phyloP scores from a whole-genome alignment of 2,888 invertebrate species.

The Spialia ferax region DNA sequence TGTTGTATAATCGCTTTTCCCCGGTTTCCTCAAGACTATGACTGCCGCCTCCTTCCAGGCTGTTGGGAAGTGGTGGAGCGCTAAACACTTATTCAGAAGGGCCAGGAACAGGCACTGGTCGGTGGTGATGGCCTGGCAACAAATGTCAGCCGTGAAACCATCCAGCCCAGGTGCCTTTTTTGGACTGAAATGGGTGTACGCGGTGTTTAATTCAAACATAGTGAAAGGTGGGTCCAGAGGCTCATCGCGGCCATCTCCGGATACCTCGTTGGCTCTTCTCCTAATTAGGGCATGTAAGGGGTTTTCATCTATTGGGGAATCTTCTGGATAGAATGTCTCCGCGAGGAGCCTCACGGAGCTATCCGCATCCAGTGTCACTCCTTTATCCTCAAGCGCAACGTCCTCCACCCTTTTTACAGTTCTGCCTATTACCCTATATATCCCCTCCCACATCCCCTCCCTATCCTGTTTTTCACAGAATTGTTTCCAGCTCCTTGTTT shows the following conservation, averaged over 20 bases:
- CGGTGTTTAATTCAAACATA: not conserved
- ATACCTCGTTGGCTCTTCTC: not conserved
- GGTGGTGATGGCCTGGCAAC: not conserved
- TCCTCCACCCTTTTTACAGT: no score
- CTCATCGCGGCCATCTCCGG: not conserved
- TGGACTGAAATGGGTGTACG: not conserved
- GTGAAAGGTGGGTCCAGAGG: not conserved
- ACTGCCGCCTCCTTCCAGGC: not conserved
- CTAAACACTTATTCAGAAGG: not conserved
- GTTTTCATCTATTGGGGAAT: not conserved
- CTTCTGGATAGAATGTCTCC: not conserved
- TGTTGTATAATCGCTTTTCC: not conserved
- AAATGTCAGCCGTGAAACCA: constrained; percentile 31
- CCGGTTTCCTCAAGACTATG: not conserved
- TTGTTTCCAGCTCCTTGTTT: no score
- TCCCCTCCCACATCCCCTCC: not conserved
- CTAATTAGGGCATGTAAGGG: not conserved
- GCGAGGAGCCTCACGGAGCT: no score
- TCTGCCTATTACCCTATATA: no score
- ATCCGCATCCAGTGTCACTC: no score
- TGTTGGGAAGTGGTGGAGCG: not conserved
- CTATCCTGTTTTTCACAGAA: no score
- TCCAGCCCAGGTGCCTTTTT: not conserved
- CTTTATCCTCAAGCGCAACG: no score
- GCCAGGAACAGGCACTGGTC: not conserved